Conservation (phyloP, 2,888 invertebrate species). For the Arrhopalites spinosus region DNA sequence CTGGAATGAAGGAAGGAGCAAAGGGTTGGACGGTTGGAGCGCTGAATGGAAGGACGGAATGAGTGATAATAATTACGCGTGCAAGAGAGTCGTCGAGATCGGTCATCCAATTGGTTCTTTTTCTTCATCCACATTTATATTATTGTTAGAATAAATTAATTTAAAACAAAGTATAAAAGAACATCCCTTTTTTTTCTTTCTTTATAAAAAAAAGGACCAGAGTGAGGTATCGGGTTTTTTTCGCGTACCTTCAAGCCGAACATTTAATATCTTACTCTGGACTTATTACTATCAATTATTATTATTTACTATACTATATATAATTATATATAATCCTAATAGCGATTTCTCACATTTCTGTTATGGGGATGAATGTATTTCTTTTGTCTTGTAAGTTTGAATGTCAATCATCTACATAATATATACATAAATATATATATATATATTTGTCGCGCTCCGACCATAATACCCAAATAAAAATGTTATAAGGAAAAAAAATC, state of each 20-base stretch:
- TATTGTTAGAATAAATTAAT: constrained; percentile 1
- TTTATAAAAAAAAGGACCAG: neutral
- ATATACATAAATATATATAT: constrained; percentile 14
- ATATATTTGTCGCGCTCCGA: constrained; percentile 46
- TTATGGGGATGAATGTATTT: constrained; percentile 27
- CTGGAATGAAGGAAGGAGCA: constrained; percentile 47
- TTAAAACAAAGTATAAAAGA: neutral
- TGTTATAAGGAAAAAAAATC: constrained; percentile 23
- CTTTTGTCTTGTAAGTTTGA: constrained; percentile 33
- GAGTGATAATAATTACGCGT: constrained; percentile 42
- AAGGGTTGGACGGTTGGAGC: constrained; percentile 47
- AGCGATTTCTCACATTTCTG: constrained; percentile 10
- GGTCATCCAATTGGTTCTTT: constrained; percentile 41
- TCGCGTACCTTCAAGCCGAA: constrained; percentile 12
- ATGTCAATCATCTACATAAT: constrained; percentile 23
- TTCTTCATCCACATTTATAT: constrained; percentile 34
- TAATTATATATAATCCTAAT: neutral
- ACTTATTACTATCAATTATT: too few species aligned
- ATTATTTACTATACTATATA: too few species aligned
- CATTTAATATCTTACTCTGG: constrained; percentile 8
- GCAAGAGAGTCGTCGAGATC: constrained; percentile 45
- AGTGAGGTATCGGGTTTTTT: constrained; percentile 10
- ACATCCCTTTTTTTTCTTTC: constrained; percentile 6
- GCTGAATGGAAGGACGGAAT: constrained; percentile 49
- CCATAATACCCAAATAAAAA: constrained; percentile 38